phyloP scores from a whole-genome alignment of 2,113 vertebrate species.

The Corythaixoides concolor region DNA sequence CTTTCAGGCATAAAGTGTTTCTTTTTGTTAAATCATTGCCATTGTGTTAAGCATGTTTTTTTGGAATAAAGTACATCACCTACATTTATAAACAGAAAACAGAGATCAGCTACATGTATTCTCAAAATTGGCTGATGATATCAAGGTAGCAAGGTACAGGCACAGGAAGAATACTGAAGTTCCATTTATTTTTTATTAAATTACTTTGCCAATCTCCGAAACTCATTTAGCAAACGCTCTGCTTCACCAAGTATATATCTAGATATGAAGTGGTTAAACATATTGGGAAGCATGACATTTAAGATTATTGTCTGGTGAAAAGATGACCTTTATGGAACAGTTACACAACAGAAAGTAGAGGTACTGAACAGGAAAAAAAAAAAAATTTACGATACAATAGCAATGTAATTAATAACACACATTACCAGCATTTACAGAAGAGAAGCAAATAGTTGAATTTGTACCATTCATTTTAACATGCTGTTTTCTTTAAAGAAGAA shows the following conservation, averaged over 20 bases:
- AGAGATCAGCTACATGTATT: not conserved
- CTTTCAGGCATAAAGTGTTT: conserved; percentile 3
- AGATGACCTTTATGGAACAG: conserved; percentile 39
- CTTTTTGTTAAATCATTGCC: not conserved
- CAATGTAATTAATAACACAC: conserved; percentile 41
- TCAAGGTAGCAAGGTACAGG: not conserved
- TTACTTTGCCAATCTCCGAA: not conserved
- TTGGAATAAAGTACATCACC: not conserved
- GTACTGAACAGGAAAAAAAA: not conserved
- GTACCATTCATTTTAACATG: not conserved
- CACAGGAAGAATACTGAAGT: not conserved
- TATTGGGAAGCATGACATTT: conserved; percentile 59
- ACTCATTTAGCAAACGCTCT: conserved; percentile 6
- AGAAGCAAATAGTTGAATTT: conserved; percentile 28
- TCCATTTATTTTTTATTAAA: not conserved
- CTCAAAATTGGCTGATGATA: not conserved
- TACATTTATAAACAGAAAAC: conserved; percentile 12
- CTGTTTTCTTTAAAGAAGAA: not conserved
- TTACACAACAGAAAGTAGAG: conserved; percentile 24
- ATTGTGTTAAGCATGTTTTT: not conserved
- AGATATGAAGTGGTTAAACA: conserved; percentile 39
- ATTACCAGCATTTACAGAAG: conserved; percentile 25
- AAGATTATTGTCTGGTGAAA: conserved; percentile 39
- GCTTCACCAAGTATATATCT: not conserved
- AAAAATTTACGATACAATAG: not conserved